Percentiles rank a stretch among this genome's conserved stretches.
Conservation (phyloP, 2,797 vertebrate genomes). For the Pampus argenteus region DNA sequence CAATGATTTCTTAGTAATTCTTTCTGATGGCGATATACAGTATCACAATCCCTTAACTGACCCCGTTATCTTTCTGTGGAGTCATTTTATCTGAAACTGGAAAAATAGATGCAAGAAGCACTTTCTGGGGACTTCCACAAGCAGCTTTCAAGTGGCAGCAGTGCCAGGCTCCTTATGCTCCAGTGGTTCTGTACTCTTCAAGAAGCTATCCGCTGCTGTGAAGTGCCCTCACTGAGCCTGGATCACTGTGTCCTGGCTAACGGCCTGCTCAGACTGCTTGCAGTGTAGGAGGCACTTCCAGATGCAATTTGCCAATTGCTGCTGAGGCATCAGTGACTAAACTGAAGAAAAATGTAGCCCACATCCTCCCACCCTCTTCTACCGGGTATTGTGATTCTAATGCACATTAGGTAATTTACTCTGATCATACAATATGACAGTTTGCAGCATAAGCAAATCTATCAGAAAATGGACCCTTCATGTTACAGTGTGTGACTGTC, state of each 20-base stretch:
- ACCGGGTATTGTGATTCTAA: conserved; percentile 50
- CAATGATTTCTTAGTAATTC: conserved; percentile 2
- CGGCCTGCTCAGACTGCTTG: conserved; percentile 63
- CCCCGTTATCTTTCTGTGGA: neutral
- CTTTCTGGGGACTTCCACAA: conserved; percentile 39
- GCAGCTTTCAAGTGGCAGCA: conserved; percentile 49
- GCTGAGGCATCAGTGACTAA: conserved; percentile 56
- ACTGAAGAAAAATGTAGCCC: conserved; percentile 43
- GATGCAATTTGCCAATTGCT: conserved; percentile 64
- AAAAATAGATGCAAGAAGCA: conserved; percentile 16
- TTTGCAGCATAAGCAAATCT: conserved; percentile 34
- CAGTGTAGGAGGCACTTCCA: conserved; percentile 61
- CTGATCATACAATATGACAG: conserved; percentile 19
- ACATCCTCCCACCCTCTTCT: conserved; percentile 43
- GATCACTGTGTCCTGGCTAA: conserved; percentile 61
- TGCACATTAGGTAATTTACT: conserved; percentile 51
- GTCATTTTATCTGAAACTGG: conserved; percentile 19
- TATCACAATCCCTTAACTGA: neutral
- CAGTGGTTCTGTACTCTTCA: conserved; percentile 60
- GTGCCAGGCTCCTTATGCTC: conserved; percentile 47
- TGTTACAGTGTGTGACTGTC: conserved; percentile 3
- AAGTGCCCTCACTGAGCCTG: conserved; percentile 64
- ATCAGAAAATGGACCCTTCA: conserved; percentile 2
- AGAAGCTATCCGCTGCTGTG: conserved; percentile 51
- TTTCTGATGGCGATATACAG: neutral